Percentiles rank a stretch among this genome's conserved stretches.
phyloP scores from a whole-genome alignment of 2,113 vertebrate genomes.

The Melanocharis versteri region DNA sequence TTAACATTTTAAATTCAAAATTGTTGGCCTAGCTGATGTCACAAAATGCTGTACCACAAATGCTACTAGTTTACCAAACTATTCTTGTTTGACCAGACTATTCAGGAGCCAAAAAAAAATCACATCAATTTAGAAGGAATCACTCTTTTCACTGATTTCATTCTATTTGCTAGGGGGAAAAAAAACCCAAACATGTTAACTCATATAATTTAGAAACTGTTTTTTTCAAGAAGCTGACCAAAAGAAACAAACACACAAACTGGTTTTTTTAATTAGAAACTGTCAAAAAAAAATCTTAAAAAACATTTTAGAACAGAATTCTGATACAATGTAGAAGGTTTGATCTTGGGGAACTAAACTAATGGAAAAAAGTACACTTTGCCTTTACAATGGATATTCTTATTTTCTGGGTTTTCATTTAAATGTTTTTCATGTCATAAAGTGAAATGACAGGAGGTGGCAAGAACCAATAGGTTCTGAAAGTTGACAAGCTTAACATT shows the following conservation, averaged over 20 bases:
- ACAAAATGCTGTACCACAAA: neutral
- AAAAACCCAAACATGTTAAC: neutral
- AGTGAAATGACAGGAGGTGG: too few species aligned
- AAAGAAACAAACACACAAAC: neutral
- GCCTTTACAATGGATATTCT: neutral
- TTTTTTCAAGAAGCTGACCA: neutral
- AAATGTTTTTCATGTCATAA: neutral
- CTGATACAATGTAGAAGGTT: neutral
- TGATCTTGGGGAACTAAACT: neutral
- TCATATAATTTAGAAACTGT: neutral
- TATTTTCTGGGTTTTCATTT: neutral
- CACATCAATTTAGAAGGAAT: neutral
- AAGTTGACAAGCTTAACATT: too few species aligned
- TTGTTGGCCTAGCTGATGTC: neutral
- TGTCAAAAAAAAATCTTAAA: neutral
- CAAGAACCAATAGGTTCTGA: too few species aligned
- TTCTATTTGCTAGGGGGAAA: neutral
- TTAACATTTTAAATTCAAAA: neutral
- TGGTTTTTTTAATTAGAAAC: neutral
- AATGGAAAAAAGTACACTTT: neutral
- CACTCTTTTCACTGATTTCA: neutral
- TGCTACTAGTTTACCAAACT: neutral
- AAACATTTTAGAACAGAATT: neutral
- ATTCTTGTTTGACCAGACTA: neutral
- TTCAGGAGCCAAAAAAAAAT: neutral